phyloP scores from a whole-genome alignment of 2,797 vertebrate genomes.

The Cyclura pinguis region DNA sequence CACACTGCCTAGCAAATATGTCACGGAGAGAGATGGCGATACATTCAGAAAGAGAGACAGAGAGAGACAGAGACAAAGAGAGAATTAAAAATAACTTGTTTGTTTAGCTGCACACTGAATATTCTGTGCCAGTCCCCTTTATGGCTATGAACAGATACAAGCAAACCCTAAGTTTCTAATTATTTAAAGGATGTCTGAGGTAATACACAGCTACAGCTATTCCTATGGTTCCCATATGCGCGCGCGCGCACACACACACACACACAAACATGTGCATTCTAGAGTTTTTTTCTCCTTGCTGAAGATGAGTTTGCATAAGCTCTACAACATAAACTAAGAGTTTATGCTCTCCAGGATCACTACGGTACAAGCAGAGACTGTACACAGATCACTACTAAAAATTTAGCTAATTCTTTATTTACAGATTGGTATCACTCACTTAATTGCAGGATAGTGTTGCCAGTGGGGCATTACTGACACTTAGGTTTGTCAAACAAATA shows the following conservation, averaged over 20 bases:
- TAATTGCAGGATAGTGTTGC: conserved; percentile 49
- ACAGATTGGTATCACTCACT: conserved; percentile 42
- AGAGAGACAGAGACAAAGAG: neutral
- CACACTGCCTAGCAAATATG: neutral
- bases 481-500: conserved; percentile 45
- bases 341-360: conserved; percentile 47
- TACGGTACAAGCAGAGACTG: neutral
- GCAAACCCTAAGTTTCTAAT: neutral
- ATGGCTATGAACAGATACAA: neutral
- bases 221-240: neutral
- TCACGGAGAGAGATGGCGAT: neutral
- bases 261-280: neutral
- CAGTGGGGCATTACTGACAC: conserved; percentile 47
- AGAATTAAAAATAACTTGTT: neutral
- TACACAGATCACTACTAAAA: conserved; percentile 28
- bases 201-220: neutral
- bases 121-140: neutral
- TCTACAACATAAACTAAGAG: conserved; percentile 24
- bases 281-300: neutral
- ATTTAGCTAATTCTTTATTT: conserved; percentile 60
- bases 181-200: neutral
- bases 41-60: neutral
- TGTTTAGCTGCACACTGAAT: neutral
- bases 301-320: conserved; percentile 26
- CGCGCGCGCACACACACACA: neutral